phyloP scores from a whole-genome alignment of 2,113 vertebrate species.

The Cyprinodon brontotheroides region DNA sequence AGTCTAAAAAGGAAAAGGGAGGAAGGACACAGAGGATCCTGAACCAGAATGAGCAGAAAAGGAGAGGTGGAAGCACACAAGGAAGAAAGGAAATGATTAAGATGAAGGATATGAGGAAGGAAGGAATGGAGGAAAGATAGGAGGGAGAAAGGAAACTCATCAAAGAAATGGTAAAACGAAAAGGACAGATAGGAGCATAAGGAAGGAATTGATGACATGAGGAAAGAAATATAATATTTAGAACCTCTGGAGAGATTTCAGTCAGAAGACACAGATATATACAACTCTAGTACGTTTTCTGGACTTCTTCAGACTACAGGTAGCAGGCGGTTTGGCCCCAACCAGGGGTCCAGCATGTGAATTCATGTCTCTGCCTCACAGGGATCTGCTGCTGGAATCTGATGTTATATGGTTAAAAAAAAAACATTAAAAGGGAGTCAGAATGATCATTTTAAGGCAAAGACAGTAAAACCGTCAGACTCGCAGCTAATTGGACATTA shows the following conservation, averaged over 20 bases:
- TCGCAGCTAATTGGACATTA: slow-evolving; percentile 28
- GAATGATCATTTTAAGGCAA: neutral
- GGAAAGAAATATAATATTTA: neutral
- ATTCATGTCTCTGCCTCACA: slow-evolving; percentile 19
- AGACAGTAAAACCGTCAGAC: neutral
- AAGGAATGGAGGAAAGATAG: neutral
- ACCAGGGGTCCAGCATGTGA: slow-evolving; percentile 21
- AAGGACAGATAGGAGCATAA: neutral
- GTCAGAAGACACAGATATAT: neutral
- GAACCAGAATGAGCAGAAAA: neutral
- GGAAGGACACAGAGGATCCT: neutral
- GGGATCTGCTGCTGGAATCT: slow-evolving; percentile 19
- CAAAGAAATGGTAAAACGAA: neutral
- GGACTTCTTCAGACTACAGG: too few relatives aligned
- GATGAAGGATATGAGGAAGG: neutral
- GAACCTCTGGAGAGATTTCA: neutral
- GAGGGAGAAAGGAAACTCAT: neutral
- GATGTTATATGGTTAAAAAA: neutral
- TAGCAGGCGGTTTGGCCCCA: neutral
- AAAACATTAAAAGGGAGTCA: neutral
- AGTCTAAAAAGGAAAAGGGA: neutral
- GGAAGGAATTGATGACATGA: neutral
- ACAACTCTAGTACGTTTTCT: neutral
- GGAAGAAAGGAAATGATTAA: neutral
- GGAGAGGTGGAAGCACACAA: neutral